Evolutionary conservation across 2,113 vertebrate species (phyloP).

Genomic region (Entomyzon cyanotis): DNA sequence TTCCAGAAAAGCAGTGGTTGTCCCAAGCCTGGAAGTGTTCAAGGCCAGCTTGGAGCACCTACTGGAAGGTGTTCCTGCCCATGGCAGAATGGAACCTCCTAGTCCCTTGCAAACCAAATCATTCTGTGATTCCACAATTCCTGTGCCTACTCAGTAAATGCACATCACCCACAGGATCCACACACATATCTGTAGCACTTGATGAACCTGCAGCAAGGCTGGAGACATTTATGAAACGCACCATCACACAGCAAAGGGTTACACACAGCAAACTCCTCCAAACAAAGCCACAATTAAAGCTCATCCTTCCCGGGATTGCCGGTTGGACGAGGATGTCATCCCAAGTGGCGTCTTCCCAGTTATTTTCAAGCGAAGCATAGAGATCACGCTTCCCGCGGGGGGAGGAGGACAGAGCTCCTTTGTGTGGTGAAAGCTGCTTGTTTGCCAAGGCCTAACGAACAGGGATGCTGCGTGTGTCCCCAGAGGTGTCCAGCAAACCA

Average conservation of each 20-base stretch:
- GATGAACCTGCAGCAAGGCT: background rate
- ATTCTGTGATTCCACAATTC: background rate
- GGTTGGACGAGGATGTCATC: background rate
- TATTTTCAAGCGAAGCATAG: constrained; percentile 6
- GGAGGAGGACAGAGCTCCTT: constrained; percentile 35
- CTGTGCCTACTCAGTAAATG: rapidly evolving
- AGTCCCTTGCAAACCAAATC: background rate
- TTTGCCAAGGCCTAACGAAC: constrained; percentile 16
- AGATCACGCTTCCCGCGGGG: background rate
- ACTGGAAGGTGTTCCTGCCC: background rate
- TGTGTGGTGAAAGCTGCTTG: background rate
- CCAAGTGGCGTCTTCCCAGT: background rate
- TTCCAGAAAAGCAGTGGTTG: background rate
- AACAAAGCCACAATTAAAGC: background rate
- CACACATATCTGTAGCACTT: rapidly evolving
- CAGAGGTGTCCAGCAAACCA: constrained; percentile 29
- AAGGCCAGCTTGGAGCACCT: background rate
- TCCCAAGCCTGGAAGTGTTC: background rate
- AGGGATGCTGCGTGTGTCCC: background rate
- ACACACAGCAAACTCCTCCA: background rate
- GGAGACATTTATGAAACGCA: rapidly evolving
- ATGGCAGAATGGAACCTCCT: background rate
- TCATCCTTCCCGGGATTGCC: background rate
- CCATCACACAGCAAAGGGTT: background rate
- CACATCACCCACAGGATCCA: background rate